Evolutionary conservation across 2,797 vertebrate species (phyloP), one percentile per base, ranked within the genome.

Genomic region (Hydrocynus forskahlii): DNA sequence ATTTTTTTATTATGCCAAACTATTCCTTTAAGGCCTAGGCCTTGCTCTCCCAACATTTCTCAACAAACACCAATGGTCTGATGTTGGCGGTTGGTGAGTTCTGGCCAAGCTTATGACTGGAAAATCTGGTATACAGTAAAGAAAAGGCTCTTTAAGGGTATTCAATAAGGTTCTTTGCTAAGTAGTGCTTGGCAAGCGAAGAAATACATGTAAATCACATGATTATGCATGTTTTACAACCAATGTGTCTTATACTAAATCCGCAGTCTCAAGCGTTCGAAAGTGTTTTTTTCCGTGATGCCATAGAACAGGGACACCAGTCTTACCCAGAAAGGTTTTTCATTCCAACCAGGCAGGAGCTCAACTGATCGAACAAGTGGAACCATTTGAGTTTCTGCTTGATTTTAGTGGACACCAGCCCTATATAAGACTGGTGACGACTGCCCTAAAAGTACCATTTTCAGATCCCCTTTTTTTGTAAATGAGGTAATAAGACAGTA

Each of bases 51-150:
- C 19, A 40, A 12, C 35, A 9, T 17, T 64, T 29, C 4, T 14
- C 13, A 17, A 38, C 25, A n/a, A 4, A 67, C 38, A 4, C 16
- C 8, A 4, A 38, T 54, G 4, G 12, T 54, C 5, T 48, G 45
- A 48, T 48, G 45, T 48, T 48, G 2, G 17, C 16, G 35, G 7
- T n/a, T 7, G 17, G 38, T 67, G 88, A 87, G 50, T 35, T 86
- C 0, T 1, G 78, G 35, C 54, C 21, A 69, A 50, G 2, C 67
- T 16, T 50, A 50, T 13, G 4, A 69, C 40, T 74, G 54, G 52
- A 74, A 40, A 5, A 21, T n/a, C 35, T 5, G 4, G 64, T 29
- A 21, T 1, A 19, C 52, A 21, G 50, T 40, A 13, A 55, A 40
- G 19, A 38, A 57, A 40, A 19, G 13, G 38, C 38, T 67, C 54